phyloP scores from a whole-genome alignment of 2,113 vertebrate species.

The Anolis carolinensis region DNA sequence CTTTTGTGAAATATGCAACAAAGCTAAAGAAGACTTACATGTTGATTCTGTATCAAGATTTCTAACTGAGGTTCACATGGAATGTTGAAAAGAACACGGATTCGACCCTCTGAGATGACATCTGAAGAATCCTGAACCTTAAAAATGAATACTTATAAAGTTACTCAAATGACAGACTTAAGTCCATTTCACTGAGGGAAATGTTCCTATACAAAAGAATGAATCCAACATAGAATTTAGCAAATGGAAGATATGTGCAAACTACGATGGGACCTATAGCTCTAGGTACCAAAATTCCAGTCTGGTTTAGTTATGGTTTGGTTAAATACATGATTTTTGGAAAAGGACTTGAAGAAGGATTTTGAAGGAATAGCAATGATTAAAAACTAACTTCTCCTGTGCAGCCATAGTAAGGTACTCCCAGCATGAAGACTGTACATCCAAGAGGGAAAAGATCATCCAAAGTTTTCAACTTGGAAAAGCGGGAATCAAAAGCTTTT shows the following conservation, averaged over 20 bases:
- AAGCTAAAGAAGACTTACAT: slow-evolving; percentile 80
- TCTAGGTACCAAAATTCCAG: background rate
- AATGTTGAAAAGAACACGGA: slow-evolving; percentile 92
- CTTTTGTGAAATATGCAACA: background rate
- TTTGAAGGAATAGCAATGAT: background rate
- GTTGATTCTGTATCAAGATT: slow-evolving; percentile 94
- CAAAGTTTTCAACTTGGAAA: slow-evolving; percentile 85
- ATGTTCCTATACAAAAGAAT: background rate
- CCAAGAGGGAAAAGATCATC: slow-evolving; percentile 89
- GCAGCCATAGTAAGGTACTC: slow-evolving; percentile 92
- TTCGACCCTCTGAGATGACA: slow-evolving; percentile 91
- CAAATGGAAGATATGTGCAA: background rate
- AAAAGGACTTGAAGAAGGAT: slow-evolving; percentile 16
- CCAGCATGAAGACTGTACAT: slow-evolving; percentile 93
- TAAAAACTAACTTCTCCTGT: slow-evolving; percentile 89
- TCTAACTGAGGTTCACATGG: slow-evolving; percentile 93
- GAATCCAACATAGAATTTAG: background rate
- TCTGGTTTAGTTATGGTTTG: background rate
- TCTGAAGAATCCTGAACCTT: slow-evolving; percentile 94
- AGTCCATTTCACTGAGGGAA: slow-evolving; percentile 6
- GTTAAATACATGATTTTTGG: slow-evolving; percentile 11
- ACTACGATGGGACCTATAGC: background rate
- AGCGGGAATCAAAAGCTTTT: slow-evolving; percentile 86
- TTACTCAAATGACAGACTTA: background rate
- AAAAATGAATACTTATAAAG: slow-evolving; percentile 6